Evolutionary conservation across 1,140 invertebrate genomes (phyloP), one percentile per base, ranked within the genome.

Genomic region (Venturia canescens): DNA sequence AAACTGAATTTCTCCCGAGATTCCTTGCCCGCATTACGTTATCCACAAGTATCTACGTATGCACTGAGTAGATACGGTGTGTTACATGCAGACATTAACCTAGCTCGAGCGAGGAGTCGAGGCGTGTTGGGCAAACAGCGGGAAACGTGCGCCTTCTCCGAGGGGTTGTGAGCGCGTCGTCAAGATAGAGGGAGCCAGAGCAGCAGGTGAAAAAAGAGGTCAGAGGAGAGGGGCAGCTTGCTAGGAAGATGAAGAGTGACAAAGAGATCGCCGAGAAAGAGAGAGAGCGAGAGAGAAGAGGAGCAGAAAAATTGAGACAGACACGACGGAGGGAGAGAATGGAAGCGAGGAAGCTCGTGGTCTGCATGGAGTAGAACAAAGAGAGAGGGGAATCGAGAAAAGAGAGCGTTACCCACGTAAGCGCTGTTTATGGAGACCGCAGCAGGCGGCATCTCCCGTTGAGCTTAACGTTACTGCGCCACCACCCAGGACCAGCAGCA

Each of bases 381-480:
- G 27, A 31, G n/a, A 31, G 66, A 69, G 66, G 66, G 5, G 5
- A 69, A 21, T 29, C 29, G 75, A 26, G 48, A 66, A 57, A 66
- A 34, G 27, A 38, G 31, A 60, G 60, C 60, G 75, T 66, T 77
- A 66, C 75, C 57, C 75, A 63, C 75, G 83, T 86, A 86, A 87
- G 87, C 86, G 84, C 86, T 88, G 87, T 89, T 89, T 89, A 89
- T 89, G 88, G 87, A 89, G 86, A 87, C 86, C 87, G 80, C 87
- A 85, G 80, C 86, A 85, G 86, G 84, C 86, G 86, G 86, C 86
- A 87, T 88, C 88, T 87, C 85, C 81, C 86, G 83, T 87, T 84
- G 83, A 87, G 87, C 87, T 89, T 86, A 88, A 80, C 86, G 86
- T 86, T 87, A 86, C 86, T 83, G 85, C 82, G 23, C 60, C 29